Conservation (phyloP, 2,113 vertebrate species). For the Leucopsar rothschildi region DNA sequence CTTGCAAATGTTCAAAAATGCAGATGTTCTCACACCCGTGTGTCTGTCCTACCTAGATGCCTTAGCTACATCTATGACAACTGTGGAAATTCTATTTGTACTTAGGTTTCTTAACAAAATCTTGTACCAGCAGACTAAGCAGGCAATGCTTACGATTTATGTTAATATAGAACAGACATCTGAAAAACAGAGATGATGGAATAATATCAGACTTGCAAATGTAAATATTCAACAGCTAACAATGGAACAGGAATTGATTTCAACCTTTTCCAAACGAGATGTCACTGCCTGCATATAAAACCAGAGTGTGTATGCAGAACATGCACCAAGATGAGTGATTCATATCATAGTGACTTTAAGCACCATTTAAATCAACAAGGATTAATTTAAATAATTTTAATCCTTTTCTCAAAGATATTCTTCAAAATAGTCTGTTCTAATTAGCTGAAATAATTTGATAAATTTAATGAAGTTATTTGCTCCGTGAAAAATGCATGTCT, state of each 20-base stretch:
- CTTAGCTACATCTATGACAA: neutral
- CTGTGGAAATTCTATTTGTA: neutral
- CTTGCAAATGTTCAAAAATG: neutral
- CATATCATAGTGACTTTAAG: neutral
- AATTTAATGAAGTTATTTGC: neutral
- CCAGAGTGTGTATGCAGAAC: neutral
- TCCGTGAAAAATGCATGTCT: neutral
- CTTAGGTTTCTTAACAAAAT: neutral
- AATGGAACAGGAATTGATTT: neutral
- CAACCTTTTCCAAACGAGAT: neutral
- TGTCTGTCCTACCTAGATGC: neutral
- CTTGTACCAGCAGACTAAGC: neutral
- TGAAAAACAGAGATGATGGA: neutral
- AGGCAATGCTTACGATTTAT: neutral
- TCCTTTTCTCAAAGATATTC: neutral
- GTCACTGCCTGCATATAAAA: neutral
- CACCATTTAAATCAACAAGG: neutral
- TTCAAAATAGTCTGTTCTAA: neutral
- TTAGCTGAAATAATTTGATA: slow-evolving; percentile 9
- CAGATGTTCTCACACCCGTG: neutral
- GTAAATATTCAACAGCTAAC: neutral
- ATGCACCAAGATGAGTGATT: neutral
- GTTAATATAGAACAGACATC: neutral
- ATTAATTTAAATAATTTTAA: slow-evolving; percentile 6
- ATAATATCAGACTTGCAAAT: slow-evolving; percentile 17